These are phyloP conservation scores for Diglossa brunneiventris DNA, from an alignment of 2,113 vertebrate species.

Conservation along the genomic window DNA sequence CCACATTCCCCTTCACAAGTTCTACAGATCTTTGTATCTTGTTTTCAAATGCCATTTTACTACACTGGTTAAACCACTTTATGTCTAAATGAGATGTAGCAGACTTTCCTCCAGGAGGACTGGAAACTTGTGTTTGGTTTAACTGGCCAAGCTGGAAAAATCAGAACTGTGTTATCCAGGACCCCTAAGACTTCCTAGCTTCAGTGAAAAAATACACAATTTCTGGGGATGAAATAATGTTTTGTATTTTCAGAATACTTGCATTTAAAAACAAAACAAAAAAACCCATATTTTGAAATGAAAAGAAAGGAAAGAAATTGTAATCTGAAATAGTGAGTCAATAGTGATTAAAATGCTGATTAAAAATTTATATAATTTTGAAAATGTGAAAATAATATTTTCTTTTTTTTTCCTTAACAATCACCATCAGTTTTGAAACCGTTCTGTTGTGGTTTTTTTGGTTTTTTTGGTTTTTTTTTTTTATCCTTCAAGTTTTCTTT, in stretches of 20 bases:
- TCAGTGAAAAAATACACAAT: not conserved
- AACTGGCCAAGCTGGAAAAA: not conserved
- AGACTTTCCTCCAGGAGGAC: not conserved
- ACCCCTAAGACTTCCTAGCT: not conserved
- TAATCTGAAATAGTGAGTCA: not conserved
- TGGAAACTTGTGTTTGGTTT: not conserved
- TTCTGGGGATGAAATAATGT: not conserved
- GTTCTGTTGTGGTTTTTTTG: not conserved
- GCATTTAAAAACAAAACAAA: not conserved
- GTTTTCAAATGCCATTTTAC: not conserved
- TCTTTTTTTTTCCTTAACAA: not conserved
- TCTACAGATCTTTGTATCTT: not conserved
- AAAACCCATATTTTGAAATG: not conserved
- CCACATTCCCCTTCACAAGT: not conserved
- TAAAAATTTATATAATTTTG: not conserved
- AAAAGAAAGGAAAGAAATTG: not conserved
- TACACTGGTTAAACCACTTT: not conserved
- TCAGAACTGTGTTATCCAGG: not conserved
- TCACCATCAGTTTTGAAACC: not conserved
- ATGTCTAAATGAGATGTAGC: not conserved
- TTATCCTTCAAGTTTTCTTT: not conserved
- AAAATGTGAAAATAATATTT: not conserved
- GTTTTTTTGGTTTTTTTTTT: not conserved
- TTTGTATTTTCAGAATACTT: not conserved
- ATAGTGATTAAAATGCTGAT: not conserved